Percentiles rank a stretch among this genome's conserved stretches.
Evolutionary conservation across 92 coral and sea anemone species (phyloP).

Genomic region (Virgularia gustaviana): DNA sequence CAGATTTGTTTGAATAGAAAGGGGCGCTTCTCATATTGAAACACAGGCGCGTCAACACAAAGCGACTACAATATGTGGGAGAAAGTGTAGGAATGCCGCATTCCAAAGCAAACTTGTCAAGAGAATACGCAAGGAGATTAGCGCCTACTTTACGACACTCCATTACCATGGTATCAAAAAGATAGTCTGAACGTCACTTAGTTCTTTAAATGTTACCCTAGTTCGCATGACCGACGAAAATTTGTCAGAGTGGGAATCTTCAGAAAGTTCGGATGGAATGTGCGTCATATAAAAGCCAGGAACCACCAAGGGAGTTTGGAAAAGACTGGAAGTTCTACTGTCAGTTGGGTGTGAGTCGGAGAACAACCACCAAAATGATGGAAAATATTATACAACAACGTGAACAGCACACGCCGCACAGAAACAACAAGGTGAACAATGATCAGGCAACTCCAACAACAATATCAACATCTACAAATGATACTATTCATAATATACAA

Average conservation of each 20-base stretch:
- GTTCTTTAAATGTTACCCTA: background rate
- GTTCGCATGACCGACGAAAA: background rate
- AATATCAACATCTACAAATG: background rate
- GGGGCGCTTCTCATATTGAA: too few relatives aligned
- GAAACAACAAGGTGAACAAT: background rate
- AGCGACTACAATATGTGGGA: background rate
- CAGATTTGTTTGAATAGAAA: background rate
- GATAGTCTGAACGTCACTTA: background rate
- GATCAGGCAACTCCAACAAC: background rate
- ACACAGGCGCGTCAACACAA: background rate
- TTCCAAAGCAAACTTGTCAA: slow-evolving; percentile 1
- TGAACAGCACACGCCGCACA: background rate
- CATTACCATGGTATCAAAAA: background rate
- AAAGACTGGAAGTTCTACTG: background rate
- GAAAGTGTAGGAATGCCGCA: background rate
- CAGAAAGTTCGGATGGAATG: slow-evolving; percentile 2
- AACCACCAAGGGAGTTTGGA: slow-evolving; percentile 7
- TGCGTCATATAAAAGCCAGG: slow-evolving; percentile 15
- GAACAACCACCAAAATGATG: background rate
- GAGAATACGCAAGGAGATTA: background rate
- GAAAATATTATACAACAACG: too few relatives aligned
- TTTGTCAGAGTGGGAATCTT: background rate
- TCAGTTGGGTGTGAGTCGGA: background rate
- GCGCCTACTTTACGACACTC: slow-evolving; percentile 21
- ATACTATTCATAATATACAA: too few relatives aligned